phyloP scores from a whole-genome alignment of 2,888 invertebrate genomes.

The Oligia latruncula region DNA sequence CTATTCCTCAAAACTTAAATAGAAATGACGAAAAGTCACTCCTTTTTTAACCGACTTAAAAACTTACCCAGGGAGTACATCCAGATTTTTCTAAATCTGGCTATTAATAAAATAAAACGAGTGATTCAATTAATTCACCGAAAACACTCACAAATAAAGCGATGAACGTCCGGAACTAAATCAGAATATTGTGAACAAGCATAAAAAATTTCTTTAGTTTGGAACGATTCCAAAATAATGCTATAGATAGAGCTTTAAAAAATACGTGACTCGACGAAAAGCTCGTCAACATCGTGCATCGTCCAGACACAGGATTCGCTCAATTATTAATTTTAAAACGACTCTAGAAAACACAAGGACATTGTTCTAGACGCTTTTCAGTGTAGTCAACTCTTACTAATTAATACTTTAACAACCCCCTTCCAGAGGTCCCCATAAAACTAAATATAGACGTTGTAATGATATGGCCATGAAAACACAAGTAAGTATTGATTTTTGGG shows the following conservation, averaged over 20 bases:
- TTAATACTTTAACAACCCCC: slow-evolving; percentile 1
- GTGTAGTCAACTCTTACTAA: background rate
- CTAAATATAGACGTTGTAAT: slow-evolving; percentile 37
- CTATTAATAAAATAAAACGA: background rate
- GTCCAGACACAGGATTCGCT: slow-evolving; percentile 25
- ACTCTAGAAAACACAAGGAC: background rate
- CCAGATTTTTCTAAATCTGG: background rate
- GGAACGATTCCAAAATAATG: slow-evolving; percentile 35
- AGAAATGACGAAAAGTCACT: background rate
- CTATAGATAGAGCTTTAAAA: slow-evolving; percentile 1
- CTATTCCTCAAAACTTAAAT: background rate
- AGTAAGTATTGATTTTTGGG: slow-evolving; percentile 48
- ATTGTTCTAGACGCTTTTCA: background rate
- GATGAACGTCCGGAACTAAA: background rate
- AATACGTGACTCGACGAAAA: slow-evolving; percentile 20
- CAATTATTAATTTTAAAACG: slow-evolving; percentile 24
- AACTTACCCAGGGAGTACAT: background rate
- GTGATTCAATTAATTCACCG: slow-evolving; percentile 9
- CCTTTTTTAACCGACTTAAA: background rate
- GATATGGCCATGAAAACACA: slow-evolving; percentile 47
- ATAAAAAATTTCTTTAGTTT: slow-evolving; percentile 17
- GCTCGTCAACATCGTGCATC: slow-evolving; percentile 6
- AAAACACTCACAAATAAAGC: slow-evolving; percentile 11
- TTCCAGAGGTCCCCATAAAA: background rate
- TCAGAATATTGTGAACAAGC: slow-evolving; percentile 1